Conservation (phyloP, 2,797 vertebrate species). For the Myotis findleyi region DNA sequence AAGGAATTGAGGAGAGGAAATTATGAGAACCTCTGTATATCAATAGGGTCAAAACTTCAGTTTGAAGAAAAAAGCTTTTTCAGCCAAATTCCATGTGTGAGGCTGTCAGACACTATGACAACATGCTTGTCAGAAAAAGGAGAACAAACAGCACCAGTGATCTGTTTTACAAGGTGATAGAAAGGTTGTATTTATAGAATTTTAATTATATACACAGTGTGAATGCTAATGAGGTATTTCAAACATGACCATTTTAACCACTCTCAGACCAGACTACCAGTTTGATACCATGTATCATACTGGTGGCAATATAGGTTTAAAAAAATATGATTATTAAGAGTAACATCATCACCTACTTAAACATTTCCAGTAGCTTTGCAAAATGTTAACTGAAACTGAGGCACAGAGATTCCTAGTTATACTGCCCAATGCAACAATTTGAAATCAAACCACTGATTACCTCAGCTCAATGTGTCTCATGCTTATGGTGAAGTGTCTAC, state of each 20-base stretch:
- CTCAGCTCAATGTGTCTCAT: background rate
- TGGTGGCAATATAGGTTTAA: background rate
- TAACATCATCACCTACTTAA: background rate
- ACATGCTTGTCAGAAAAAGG: background rate
- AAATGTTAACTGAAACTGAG: conserved; percentile 13
- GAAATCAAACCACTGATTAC: background rate
- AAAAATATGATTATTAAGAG: conserved; percentile 48
- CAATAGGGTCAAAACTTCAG: conserved; percentile 49
- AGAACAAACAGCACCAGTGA: background rate
- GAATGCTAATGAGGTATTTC: background rate
- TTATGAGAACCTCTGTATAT: conserved; percentile 64
- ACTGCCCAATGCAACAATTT: background rate
- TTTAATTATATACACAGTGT: background rate
- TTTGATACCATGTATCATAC: background rate
- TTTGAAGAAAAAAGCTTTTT: conserved; percentile 59
- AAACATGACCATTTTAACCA: background rate
- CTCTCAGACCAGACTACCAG: background rate
- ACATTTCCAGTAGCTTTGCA: conserved; percentile 23
- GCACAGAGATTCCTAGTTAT: background rate
- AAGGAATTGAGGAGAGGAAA: conserved; percentile 53
- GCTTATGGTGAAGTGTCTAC: background rate
- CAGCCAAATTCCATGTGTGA: background rate
- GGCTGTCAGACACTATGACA: background rate
- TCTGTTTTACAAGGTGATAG: background rate
- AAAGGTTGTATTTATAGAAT: background rate